These are phyloP conservation scores for Gasterosteus nipponicus DNA, from an alignment of 2,113 vertebrate genomes.

Conservation along the genomic window DNA sequence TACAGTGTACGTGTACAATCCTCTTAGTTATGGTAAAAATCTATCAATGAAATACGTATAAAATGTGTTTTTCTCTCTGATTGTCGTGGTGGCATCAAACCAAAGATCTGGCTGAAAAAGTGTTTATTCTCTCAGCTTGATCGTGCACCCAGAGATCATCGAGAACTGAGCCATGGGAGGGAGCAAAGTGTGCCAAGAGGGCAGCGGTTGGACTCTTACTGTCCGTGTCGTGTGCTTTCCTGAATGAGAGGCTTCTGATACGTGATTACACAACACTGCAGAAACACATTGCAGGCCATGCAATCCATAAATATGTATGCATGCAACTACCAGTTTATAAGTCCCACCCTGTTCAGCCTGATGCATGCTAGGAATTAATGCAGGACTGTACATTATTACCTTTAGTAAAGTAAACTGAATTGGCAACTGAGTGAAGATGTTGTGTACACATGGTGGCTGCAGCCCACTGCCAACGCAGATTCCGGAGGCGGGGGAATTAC, in stretches of 20 bases:
- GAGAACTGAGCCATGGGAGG: not conserved
- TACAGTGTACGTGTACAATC: not conserved
- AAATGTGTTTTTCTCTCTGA: not conserved
- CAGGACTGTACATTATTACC: not conserved
- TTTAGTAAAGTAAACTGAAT: not conserved
- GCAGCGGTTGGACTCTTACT: not conserved
- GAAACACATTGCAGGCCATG: not conserved
- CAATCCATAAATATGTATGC: not conserved
- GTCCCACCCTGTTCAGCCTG: not conserved
- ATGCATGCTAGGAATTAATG: not conserved
- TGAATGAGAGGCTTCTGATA: not conserved
- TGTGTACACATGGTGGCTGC: not conserved
- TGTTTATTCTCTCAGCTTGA: slow-evolving; percentile 13
- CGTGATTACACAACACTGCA: not conserved
- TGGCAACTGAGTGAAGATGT: not conserved
- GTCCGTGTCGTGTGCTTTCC: not conserved
- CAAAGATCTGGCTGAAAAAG: not conserved
- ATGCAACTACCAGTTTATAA: not conserved
- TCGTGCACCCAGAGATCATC: slow-evolving; percentile 11
- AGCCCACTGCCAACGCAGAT: slow-evolving; percentile 1
- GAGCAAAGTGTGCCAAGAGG: slow-evolving; percentile 6
- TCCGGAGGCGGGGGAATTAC: slow-evolving; percentile 14
- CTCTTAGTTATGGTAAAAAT: not conserved
- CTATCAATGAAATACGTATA: not conserved
- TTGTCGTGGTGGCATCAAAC: not conserved